Evolutionary conservation across 2,797 vertebrate species (phyloP).

Genomic region (Pitangus sulphuratus): DNA sequence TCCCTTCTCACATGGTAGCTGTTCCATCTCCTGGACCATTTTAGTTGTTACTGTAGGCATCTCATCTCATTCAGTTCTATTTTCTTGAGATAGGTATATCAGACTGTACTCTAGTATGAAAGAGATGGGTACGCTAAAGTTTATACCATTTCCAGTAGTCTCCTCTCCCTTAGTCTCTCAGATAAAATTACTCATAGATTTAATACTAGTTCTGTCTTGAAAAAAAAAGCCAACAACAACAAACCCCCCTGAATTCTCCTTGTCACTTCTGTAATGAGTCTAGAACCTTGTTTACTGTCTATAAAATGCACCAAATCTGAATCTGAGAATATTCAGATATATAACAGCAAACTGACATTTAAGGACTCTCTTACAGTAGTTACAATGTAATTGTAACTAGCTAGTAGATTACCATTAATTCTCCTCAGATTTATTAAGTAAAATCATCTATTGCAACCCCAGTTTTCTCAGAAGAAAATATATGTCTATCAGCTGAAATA

Average conservation of each 20-base stretch:
- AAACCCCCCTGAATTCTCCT: neutral
- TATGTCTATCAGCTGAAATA: rapidly evolving
- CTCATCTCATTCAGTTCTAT: neutral
- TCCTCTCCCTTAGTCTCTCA: neutral
- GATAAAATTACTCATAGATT: neutral
- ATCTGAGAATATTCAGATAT: neutral
- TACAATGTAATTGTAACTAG: neutral
- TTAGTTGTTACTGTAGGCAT: neutral
- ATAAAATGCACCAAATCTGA: neutral
- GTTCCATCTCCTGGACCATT: neutral
- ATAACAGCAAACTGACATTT: neutral
- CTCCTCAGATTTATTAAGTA: neutral
- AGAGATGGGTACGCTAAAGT: neutral
- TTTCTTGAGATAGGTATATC: neutral
- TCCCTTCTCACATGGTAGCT: neutral
- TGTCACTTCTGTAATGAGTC: neutral
- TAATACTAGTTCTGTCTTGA: neutral
- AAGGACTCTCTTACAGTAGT: neutral
- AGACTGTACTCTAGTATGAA: neutral
- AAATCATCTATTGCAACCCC: neutral
- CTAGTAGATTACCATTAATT: neutral
- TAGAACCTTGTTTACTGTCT: neutral
- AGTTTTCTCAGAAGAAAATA: neutral
- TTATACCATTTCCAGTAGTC: neutral
- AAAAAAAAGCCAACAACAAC: neutral